These are phyloP conservation scores for Thamnophis elegans DNA, from an alignment of 2,797 vertebrate species.

Conservation along the genomic window DNA sequence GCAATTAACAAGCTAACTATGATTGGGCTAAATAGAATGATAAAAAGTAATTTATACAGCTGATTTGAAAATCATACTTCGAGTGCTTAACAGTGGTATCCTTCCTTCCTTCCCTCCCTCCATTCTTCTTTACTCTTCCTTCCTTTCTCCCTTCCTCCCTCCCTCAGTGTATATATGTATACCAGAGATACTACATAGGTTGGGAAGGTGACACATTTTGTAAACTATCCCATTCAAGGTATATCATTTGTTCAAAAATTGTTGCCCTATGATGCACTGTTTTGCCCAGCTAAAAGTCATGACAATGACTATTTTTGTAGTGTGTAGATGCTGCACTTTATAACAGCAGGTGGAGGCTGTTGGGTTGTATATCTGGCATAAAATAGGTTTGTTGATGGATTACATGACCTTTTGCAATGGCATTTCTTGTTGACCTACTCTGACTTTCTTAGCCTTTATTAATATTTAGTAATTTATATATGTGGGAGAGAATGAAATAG, in stretches of 20 bases:
- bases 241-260: not conserved
- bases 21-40: not conserved
- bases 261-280: not conserved
- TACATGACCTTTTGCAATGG: not conserved
- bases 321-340: not conserved
- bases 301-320: not conserved
- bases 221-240: not conserved
- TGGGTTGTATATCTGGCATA: constrained; percentile 16
- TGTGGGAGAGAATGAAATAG: not conserved
- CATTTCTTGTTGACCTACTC: not conserved
- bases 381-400: constrained; percentile 21
- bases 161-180: too few species aligned
- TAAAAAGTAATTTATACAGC: not conserved
- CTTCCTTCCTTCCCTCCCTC: not conserved
- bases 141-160: too few species aligned
- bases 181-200: too few species aligned
- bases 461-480: not conserved
- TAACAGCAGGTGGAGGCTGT: constrained; percentile 9
- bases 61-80: not conserved
- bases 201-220: too few species aligned
- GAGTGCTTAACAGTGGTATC: not conserved
- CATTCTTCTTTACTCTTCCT: not conserved
- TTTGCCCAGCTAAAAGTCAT: not conserved
- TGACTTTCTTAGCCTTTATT: not conserved
- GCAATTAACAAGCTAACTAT: not conserved